A percentile compares a stretch with the other conserved stretches of the same genome.
phyloP scores from a whole-genome alignment of 2,113 vertebrate species.

The Orcinus orca region DNA sequence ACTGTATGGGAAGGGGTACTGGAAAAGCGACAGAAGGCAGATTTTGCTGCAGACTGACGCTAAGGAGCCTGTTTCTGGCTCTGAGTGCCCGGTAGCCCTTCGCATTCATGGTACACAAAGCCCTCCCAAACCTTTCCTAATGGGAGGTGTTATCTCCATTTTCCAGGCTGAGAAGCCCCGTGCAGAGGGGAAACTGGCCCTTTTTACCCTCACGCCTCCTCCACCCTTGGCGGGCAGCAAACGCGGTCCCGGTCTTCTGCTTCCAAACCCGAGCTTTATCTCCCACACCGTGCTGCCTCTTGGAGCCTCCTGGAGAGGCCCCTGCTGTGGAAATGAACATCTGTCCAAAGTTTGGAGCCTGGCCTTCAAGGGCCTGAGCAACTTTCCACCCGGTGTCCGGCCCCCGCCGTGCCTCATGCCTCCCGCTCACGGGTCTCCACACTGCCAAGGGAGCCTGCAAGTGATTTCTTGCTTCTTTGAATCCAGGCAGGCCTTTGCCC shows the following conservation, averaged over 20 bases:
- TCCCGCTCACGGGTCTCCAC: background rate
- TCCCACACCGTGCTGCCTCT: slow-evolving; percentile 58
- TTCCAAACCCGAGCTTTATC: slow-evolving; percentile 72
- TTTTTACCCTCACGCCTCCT: background rate
- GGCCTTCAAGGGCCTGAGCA: background rate
- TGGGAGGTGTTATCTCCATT: slow-evolving; percentile 70
- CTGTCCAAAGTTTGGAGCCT: slow-evolving; percentile 17
- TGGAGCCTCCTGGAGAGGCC: slow-evolving; percentile 60
- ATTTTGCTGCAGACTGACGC: background rate
- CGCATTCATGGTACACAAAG: slow-evolving; percentile 54
- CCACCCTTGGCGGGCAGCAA: slow-evolving; percentile 30
- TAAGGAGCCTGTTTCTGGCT: slow-evolving; percentile 40
- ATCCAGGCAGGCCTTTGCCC: background rate
- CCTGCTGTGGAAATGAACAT: background rate
- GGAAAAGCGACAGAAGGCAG: background rate
- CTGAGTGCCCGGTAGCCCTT: background rate
- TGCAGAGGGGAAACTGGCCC: background rate
- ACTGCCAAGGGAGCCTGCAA: background rate
- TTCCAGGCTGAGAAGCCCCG: slow-evolving; percentile 33
- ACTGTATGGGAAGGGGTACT: background rate
- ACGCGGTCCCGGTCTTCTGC: slow-evolving; percentile 14
- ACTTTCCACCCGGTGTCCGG: background rate
- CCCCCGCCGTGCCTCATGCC: background rate
- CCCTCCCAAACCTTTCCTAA: slow-evolving; percentile 51
- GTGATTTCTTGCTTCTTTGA: background rate